Evolutionary conservation across 2,113 vertebrate species (phyloP).

Genomic region (Tautogolabrus adspersus): DNA sequence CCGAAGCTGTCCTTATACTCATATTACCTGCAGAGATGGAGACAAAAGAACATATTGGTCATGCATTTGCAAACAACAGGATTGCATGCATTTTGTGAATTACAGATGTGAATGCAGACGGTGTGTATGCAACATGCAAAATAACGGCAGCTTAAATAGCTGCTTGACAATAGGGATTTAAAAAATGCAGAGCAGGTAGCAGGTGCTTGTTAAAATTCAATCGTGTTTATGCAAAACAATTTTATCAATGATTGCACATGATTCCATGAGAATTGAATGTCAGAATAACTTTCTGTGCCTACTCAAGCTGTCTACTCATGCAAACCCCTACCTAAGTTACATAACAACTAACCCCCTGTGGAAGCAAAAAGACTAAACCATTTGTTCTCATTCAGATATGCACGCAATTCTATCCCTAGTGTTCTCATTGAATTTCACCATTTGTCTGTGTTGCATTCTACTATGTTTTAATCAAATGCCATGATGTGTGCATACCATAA

Average conservation of each 20-base stretch:
- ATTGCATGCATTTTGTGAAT: conserved; percentile 17
- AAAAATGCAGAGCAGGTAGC: conserved; percentile 57
- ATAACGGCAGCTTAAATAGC: conserved; percentile 42
- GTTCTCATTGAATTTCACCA: neutral
- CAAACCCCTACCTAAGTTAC: conserved; percentile 1
- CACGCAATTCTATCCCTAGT: neutral
- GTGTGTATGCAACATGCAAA: conserved; percentile 21
- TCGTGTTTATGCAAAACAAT: conserved; percentile 65
- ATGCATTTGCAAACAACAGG: conserved; percentile 43
- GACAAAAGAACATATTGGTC: conserved; percentile 45
- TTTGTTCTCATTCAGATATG: neutral
- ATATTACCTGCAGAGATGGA: conserved; percentile 60
- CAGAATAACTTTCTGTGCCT: conserved; percentile 12
- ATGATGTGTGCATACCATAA: neutral
- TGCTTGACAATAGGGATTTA: conserved; percentile 23
- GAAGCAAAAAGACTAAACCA: neutral
- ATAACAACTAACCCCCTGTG: neutral
- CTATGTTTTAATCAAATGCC: conserved; percentile 1
- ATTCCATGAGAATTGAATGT: conserved; percentile 40
- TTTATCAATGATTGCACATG: conserved; percentile 60
- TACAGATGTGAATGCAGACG: neutral
- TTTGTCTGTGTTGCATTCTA: neutral
- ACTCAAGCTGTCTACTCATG: conserved; percentile 15
- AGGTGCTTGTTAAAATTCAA: conserved; percentile 64
- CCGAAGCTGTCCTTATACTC: conserved; percentile 74